Evolutionary conservation across 2,888 invertebrate genomes (phyloP).

Genomic region (Cephus sareptanus): DNA sequence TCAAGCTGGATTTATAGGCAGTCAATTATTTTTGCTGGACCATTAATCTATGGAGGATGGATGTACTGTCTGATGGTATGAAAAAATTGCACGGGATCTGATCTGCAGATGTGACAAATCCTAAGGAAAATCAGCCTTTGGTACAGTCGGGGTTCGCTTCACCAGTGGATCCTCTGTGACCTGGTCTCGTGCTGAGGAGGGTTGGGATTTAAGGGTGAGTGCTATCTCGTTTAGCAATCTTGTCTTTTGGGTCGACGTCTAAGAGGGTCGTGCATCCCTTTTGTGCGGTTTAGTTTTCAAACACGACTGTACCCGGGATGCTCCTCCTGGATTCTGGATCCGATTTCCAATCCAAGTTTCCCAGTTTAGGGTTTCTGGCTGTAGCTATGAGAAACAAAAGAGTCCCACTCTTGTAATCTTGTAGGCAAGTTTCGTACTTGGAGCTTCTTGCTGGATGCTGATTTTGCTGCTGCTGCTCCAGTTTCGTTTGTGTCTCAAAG

Average conservation of each 20-base stretch:
- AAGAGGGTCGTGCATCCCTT: neutral
- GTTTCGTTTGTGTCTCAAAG: neutral
- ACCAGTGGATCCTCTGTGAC: neutral
- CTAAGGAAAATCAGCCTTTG: neutral
- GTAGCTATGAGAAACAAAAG: neutral
- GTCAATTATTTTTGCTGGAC: neutral
- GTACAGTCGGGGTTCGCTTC: neutral
- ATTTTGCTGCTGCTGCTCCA: neutral
- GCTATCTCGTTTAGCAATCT: conserved; percentile 43
- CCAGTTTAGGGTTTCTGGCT: neutral
- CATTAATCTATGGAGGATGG: neutral
- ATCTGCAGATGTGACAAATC: neutral
- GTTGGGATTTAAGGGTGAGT: conserved; percentile 42
- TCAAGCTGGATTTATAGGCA: neutral
- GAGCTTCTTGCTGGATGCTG: neutral
- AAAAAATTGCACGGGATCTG: neutral
- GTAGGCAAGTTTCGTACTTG: neutral
- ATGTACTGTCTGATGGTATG: neutral
- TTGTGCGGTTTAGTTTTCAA: neutral
- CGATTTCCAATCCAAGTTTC: neutral
- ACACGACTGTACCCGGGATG: neutral
- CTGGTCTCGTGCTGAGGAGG: conserved; percentile 12
- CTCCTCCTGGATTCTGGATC: neutral
- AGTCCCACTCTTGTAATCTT: neutral
- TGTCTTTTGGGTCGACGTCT: conserved; percentile 24